phyloP scores from a whole-genome alignment of 2,113 vertebrate genomes.

The Neodontobutis hainanensis region DNA sequence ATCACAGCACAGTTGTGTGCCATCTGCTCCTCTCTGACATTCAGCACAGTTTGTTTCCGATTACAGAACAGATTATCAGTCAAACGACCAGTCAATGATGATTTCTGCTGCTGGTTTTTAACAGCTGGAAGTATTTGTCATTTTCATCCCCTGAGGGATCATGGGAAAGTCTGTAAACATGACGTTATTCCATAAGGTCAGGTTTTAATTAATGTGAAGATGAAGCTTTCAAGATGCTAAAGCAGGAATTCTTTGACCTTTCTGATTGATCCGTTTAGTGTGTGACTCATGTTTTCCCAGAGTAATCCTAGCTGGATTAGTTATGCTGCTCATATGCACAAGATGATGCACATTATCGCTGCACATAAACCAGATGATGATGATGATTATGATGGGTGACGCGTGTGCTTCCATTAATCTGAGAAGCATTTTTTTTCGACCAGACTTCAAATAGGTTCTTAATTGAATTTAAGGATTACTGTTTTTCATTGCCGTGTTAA shows the following conservation, averaged over 20 bases:
- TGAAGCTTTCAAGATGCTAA: slow-evolving; percentile 9
- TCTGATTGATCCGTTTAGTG: background rate
- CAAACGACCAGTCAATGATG: slow-evolving; percentile 49
- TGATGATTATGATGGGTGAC: slow-evolving; percentile 23
- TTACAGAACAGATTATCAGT: slow-evolving; percentile 53
- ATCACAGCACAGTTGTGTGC: background rate
- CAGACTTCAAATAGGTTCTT: slow-evolving; percentile 27
- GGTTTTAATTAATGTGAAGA: slow-evolving; percentile 29
- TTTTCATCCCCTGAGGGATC: slow-evolving; percentile 19
- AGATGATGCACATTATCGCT: slow-evolving; percentile 4
- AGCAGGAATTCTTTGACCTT: slow-evolving; percentile 8
- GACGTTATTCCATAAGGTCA: slow-evolving; percentile 34
- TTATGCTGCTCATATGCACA: background rate
- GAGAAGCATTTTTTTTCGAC: slow-evolving; percentile 22
- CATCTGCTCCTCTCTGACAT: slow-evolving; percentile 9
- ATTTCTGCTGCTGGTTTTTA: slow-evolving; percentile 52
- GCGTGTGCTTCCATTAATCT: slow-evolving; percentile 21
- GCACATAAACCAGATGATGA: slow-evolving; percentile 8
- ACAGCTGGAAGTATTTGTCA: slow-evolving; percentile 54
- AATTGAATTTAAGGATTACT: slow-evolving; percentile 47
- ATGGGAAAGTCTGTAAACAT: slow-evolving; percentile 24
- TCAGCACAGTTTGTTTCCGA: slow-evolving; percentile 47
- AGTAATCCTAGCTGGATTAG: slow-evolving; percentile 11
- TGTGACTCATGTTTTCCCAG: background rate
- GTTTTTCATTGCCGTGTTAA: slow-evolving; percentile 60